Base-by-base conservation (phyloP, 2,888 invertebrate genomes). In the Bembecia ichneumoniformis region DNA sequence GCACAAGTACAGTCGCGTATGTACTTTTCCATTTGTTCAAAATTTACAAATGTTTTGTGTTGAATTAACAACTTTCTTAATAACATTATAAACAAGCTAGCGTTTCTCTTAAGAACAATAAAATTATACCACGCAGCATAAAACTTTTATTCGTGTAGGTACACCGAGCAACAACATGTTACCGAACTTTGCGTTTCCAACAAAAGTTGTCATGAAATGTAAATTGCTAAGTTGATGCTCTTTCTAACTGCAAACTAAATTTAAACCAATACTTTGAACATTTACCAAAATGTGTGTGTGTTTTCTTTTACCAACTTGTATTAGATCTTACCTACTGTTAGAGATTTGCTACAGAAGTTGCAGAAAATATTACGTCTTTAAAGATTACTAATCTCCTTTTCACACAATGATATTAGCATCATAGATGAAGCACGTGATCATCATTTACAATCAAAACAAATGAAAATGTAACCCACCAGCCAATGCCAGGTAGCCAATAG, bases 31-130 rank as follows among this genome's bases (percentile, higher is more conserved):
- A 40, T 40, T 40, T 13, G 11, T 14, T 14, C 11, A 7, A 14
- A n/a, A 14, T 40, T 40, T 40, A 40, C 40, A 40, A 40, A 40
- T 40, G 40, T 14, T 13, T 40, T 40, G 40, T 40, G 40, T n/a
- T 13, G 40, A 40, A 40, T 40, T 40, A 44, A 44, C 44, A 44
- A 44, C 44, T 44, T 44, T 17, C 17, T 5, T 11, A 44, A 44
- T 44, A 44, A 44, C 44, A 44, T 44, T 44, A 15, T 44, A 44
- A 44, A 44, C 44, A 44, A 44, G 44, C 44, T 17, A 14, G 17
- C 17, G 17, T 44, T 15, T 44, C 44, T 44, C 17, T 17, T 44
- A 44, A 44, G 40, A 40, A 40, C 40, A 40, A 40, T 40, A 40
- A 40, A 40, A 40, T 40, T 40, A 40, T 40, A 40, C 40, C 13